Percentiles rank a stretch among this genome's conserved stretches.
Conservation (phyloP, 2,797 vertebrate species). For the Macropodus opercularis region DNA sequence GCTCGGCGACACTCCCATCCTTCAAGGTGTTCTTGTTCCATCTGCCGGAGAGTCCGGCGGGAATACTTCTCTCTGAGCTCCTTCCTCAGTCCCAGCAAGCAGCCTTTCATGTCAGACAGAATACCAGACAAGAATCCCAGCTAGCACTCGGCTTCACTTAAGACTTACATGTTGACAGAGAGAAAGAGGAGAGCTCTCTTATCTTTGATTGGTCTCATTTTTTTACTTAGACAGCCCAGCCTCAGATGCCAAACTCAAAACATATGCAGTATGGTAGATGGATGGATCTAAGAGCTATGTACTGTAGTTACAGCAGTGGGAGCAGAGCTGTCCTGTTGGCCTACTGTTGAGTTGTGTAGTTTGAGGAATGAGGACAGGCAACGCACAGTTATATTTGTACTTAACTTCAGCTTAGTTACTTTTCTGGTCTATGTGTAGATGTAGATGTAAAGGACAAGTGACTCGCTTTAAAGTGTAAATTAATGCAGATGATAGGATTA, state of each 20-base stretch:
- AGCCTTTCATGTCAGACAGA: slow-evolving; percentile 84
- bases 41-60: slow-evolving; percentile 76
- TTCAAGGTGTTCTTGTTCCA: slow-evolving; percentile 81
- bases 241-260: slow-evolving; percentile 70
- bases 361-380: neutral
- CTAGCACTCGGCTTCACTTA: slow-evolving; percentile 78
- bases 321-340: slow-evolving; percentile 6
- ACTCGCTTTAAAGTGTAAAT: neutral
- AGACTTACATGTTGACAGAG: slow-evolving; percentile 79
- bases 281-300: slow-evolving; percentile 44
- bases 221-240: slow-evolving; percentile 56
- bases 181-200: slow-evolving; percentile 69
- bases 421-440: neutral
- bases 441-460: neutral
- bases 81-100: slow-evolving; percentile 72
- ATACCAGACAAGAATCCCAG: slow-evolving; percentile 82
- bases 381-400: neutral
- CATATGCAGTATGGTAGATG: slow-evolving; percentile 54
- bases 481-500: no score
- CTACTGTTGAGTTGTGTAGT: slow-evolving; percentile 5
- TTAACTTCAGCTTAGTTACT: neutral
- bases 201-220: slow-evolving; percentile 65
- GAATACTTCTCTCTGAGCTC: slow-evolving; percentile 78
- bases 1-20: slow-evolving; percentile 77
- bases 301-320: slow-evolving; percentile 23